These are phyloP conservation scores for Pelagia noctiluca DNA, from an alignment of 30 jellyfish, hydroid and myxozoan species.

Conservation along the genomic window DNA sequence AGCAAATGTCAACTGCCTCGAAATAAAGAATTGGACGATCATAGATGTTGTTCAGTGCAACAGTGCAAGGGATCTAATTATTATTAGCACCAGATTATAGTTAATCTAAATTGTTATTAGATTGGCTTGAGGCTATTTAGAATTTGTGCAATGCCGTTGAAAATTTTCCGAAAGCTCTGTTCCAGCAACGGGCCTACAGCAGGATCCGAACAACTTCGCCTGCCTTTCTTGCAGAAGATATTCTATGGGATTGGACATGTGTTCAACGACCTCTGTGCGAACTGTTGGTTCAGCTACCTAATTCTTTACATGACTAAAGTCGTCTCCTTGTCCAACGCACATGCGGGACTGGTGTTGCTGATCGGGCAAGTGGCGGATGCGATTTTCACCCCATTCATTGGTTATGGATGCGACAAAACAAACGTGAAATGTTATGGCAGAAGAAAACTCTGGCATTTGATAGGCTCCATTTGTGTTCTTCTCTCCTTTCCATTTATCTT, in stretches of 20 bases:
- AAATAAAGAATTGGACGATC: too few relatives aligned
- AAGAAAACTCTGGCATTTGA: conserved; percentile 90
- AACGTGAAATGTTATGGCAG: conserved; percentile 69
- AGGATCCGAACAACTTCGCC: conserved; percentile 7
- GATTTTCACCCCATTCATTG: conserved; percentile 84
- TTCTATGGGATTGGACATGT: conserved; percentile 96
- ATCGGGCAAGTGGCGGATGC: conserved; percentile 99
- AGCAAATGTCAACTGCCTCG: too few relatives aligned
- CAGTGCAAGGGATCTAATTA: too few relatives aligned
- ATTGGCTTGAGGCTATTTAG: too few relatives aligned
- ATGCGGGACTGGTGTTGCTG: conserved; percentile 86
- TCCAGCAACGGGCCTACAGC: conserved; percentile 5
- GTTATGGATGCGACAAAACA: conserved; percentile 89
- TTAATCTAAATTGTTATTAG: too few relatives aligned
- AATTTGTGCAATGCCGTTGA: conserved; percentile 67
- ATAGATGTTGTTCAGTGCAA: too few relatives aligned
- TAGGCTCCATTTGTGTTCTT: conserved; percentile 86
- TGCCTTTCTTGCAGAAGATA: conserved; percentile 63
- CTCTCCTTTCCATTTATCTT: conserved; percentile 86
- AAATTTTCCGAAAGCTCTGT: conserved; percentile 44
- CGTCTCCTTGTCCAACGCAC: conserved; percentile 81
- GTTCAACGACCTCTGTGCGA: conserved; percentile 92
- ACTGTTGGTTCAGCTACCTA: conserved; percentile 93
- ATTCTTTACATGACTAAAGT: conserved; percentile 86
- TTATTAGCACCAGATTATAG: too few relatives aligned